These are phyloP conservation scores for Sitophilus oryzae DNA, from an alignment of 1,140 invertebrate species.

Conservation along the genomic window DNA sequence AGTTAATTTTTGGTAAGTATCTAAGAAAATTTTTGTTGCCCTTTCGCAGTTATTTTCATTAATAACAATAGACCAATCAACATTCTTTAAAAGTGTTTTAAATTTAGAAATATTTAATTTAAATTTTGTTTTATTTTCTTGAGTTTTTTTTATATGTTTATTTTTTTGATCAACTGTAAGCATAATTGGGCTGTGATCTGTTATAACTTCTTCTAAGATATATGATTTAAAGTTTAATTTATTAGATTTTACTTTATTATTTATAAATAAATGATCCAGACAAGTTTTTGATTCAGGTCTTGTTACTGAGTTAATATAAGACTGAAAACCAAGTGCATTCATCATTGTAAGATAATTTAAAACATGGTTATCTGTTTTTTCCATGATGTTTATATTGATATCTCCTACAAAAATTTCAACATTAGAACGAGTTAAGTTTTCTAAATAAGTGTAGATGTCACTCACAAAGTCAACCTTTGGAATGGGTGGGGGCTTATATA, in stretches of 20 bases:
- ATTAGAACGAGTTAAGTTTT: neutral
- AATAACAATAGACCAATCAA: neutral
- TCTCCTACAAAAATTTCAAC: neutral
- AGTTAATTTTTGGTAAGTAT: neutral
- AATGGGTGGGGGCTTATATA: neutral
- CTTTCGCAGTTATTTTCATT: neutral
- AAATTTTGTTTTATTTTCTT: neutral
- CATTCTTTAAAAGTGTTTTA: neutral
- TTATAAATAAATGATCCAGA: neutral
- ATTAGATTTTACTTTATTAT: neutral
- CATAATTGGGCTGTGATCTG: neutral
- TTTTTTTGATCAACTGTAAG: neutral
- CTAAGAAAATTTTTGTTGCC: neutral
- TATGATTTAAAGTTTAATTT: neutral
- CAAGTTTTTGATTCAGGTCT: neutral
- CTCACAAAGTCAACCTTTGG: neutral
- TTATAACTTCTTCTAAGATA: neutral
- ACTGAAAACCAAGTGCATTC: neutral
- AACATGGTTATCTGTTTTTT: neutral
- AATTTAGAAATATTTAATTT: neutral
- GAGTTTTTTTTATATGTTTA: neutral
- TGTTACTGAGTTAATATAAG: conserved; percentile 1
- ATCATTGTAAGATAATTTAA: neutral
- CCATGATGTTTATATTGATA: neutral
- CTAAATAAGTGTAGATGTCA: neutral